A percentile compares a stretch with the other conserved stretches of the same genome.
These are phyloP conservation scores for Chorisops tibialis DNA, from an alignment of 2,888 invertebrate species.

Conservation along the genomic window DNA sequence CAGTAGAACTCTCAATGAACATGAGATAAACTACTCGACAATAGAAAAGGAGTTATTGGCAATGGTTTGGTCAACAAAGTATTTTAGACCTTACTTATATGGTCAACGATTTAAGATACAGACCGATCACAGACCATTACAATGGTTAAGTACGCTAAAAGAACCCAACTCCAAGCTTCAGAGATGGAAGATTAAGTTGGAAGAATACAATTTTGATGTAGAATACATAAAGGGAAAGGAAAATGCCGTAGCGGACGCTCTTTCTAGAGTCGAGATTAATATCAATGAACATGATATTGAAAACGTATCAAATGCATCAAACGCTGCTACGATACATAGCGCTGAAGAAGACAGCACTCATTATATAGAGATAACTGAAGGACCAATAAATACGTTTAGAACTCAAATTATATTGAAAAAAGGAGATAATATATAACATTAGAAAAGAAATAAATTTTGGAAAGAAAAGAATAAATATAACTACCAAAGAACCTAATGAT, in stretches of 20 bases:
- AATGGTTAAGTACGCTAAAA: slow-evolving; percentile 16
- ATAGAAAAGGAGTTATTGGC: slow-evolving; percentile 43
- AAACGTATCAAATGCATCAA: background rate
- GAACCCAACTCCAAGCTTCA: slow-evolving; percentile 16
- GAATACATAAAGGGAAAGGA: slow-evolving; percentile 24
- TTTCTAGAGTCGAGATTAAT: slow-evolving; percentile 11
- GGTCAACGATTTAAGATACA: slow-evolving; percentile 34
- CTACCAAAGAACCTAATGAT: background rate
- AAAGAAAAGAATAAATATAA: background rate
- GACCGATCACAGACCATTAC: slow-evolving; percentile 23
- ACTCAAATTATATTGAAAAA: background rate
- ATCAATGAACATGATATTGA: background rate
- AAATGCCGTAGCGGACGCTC: slow-evolving; percentile 15
- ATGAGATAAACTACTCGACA: slow-evolving; percentile 37
- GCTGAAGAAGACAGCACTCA: background rate
- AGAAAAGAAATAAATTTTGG: background rate
- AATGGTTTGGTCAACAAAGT: slow-evolving; percentile 41
- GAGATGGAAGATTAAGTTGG: slow-evolving; percentile 5
- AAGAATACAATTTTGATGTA: slow-evolving; percentile 13
- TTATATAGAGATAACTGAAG: background rate
- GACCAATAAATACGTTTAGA: background rate
- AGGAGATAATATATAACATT: background rate
- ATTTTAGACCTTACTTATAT: slow-evolving; percentile 43
- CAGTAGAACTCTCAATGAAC: slow-evolving; percentile 32
- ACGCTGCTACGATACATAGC: background rate